Conservation (phyloP, 2,888 invertebrate species). For the Chydorus sphaericus region DNA sequence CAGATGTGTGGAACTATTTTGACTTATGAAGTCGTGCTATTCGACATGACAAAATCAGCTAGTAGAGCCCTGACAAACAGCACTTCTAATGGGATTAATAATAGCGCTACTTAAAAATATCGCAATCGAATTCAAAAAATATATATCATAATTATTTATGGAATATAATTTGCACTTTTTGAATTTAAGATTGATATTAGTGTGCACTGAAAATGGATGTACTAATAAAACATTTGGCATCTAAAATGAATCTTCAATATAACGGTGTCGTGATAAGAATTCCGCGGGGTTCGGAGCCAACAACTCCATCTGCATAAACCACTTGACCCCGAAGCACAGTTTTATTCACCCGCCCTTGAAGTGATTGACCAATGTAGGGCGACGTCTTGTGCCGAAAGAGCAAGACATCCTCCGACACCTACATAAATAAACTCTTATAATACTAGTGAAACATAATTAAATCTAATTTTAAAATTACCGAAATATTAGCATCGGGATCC, state of each 20-base stretch:
- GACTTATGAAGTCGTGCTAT: neutral
- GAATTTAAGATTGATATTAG: too few species aligned
- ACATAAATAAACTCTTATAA: neutral
- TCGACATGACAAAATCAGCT: neutral
- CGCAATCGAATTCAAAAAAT: too few species aligned
- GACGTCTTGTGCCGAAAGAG: conserved; percentile 9
- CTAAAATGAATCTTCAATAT: too few species aligned
- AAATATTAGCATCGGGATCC: conserved; percentile 45
- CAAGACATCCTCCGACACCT: neutral
- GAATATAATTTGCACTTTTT: too few species aligned
- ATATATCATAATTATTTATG: too few species aligned
- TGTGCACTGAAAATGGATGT: too few species aligned
- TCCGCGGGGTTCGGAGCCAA: conserved; percentile 33
- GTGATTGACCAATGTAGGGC: conserved; percentile 2
- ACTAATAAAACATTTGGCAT: too few species aligned
- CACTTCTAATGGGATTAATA: too few species aligned
- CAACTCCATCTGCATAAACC: conserved; percentile 37
- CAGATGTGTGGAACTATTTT: conserved; percentile 1
- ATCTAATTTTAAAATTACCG: conserved; percentile 28
- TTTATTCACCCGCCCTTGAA: conserved; percentile 2
- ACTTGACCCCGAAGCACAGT: conserved; percentile 49
- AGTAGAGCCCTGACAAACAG: too few species aligned
- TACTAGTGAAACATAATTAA: neutral
- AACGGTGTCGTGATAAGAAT: conserved; percentile 13
- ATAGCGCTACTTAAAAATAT: too few species aligned